A percentile compares a stretch with the other conserved stretches of the same genome.
Conservation (phyloP, 2,888 invertebrate species). For the Oscheius onirici region DNA sequence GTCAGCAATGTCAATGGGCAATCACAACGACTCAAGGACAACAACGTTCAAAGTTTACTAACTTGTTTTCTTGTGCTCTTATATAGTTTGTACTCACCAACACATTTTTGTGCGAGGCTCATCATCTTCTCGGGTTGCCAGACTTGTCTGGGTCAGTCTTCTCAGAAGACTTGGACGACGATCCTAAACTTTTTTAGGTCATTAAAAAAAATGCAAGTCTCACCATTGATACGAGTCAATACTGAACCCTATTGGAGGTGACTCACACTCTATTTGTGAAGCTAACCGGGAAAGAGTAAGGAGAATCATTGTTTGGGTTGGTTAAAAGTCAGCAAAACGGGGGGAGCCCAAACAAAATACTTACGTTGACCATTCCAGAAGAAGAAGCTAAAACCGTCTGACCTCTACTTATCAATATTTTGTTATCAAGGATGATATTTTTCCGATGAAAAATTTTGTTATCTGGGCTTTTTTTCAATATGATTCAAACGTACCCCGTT, state of each 20-base stretch:
- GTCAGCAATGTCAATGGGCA: neutral
- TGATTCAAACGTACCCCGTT: slow-evolving; percentile 24
- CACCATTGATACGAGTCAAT: slow-evolving; percentile 10
- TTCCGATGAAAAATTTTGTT: too few species aligned
- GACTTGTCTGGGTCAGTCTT: slow-evolving; percentile 6
- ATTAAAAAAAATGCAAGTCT: neutral
- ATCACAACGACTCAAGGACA: neutral
- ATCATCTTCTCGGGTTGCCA: slow-evolving; percentile 8
- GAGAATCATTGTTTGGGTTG: slow-evolving; percentile 1
- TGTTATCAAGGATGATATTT: too few species aligned
- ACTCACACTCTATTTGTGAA: slow-evolving; percentile 7
- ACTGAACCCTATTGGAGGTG: neutral
- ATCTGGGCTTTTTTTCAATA: neutral
- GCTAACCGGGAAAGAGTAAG: slow-evolving; percentile 8
- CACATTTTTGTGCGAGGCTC: neutral
- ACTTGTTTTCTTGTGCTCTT: neutral
- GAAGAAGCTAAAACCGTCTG: neutral
- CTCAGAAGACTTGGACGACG: slow-evolving; percentile 23
- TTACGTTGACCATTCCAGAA: neutral
- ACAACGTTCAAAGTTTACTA: neutral
- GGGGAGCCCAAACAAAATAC: neutral
- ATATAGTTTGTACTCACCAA: neutral
- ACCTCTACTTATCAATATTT: too few species aligned
- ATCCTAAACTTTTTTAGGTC: slow-evolving; percentile 5
- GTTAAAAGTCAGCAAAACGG: neutral